phyloP scores from a whole-genome alignment of 2,888 invertebrate genomes.

The Pseudococcus viburni region DNA sequence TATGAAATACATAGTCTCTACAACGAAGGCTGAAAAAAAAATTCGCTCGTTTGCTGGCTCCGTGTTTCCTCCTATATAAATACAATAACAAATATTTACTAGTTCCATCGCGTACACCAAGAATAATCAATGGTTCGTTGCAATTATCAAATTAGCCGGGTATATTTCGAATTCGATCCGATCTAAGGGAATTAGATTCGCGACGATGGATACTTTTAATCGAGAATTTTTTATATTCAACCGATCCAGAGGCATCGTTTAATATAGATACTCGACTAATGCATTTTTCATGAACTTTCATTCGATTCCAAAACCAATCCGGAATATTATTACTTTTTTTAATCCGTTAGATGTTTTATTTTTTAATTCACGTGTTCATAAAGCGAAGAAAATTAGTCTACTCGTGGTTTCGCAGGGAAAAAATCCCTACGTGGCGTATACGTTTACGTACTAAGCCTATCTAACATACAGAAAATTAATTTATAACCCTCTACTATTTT shows the following conservation, averaged over 20 bases:
- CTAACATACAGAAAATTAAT: neutral
- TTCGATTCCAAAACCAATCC: neutral
- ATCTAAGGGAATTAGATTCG: neutral
- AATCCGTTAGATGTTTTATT: neutral
- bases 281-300: constrained; percentile 13
- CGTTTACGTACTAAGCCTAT: neutral
- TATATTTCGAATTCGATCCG: neutral
- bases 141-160: neutral
- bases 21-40: neutral
- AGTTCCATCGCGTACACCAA: constrained; percentile 6
- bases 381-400: constrained; percentile 14
- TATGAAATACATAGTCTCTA: constrained; percentile 9
- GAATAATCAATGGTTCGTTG: neutral
- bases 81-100: neutral
- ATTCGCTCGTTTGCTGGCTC: neutral
- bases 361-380: constrained; percentile 4
- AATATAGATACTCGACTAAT: neutral
- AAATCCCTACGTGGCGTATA: neutral
- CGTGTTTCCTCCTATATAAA: neutral
- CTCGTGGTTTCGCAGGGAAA: neutral
- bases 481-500: neutral
- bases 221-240: neutral
- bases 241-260: neutral
- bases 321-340: constrained; percentile 1
- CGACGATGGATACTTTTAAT: neutral